phyloP scores from a whole-genome alignment of 2,113 vertebrate species.

The Chinchilla lanigera region DNA sequence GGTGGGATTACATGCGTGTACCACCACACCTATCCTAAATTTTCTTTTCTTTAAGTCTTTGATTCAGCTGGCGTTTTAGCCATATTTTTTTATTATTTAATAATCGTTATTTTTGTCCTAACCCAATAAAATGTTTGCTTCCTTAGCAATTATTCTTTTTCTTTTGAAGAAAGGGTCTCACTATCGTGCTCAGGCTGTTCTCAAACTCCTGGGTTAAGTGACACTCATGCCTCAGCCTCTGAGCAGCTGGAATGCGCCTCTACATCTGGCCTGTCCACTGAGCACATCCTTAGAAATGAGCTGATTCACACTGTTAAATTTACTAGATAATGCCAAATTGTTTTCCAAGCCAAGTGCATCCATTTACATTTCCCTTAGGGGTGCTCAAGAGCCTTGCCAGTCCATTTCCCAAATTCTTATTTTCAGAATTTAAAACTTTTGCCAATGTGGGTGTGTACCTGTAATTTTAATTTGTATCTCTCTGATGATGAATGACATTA shows the following conservation, averaged over 20 bases:
- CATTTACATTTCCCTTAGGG: background rate
- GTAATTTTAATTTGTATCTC: slow-evolving; percentile 12
- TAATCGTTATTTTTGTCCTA: background rate
- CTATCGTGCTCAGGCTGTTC: background rate
- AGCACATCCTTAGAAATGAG: background rate
- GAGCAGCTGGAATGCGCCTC: background rate
- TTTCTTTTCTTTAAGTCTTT: background rate
- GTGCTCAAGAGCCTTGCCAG: background rate
- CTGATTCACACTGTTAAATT: background rate
- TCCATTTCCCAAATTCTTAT: slow-evolving; percentile 7
- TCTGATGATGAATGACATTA: slow-evolving; percentile 55
- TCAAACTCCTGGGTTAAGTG: background rate
- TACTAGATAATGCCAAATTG: slow-evolving; percentile 29
- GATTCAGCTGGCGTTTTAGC: background rate
- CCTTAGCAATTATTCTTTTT: background rate
- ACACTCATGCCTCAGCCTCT: background rate
- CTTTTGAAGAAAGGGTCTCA: background rate
- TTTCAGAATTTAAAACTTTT: slow-evolving; percentile 23
- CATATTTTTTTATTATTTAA: background rate
- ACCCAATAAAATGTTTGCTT: background rate
- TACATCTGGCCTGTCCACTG: background rate
- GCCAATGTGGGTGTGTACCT: background rate
- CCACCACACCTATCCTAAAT: background rate
- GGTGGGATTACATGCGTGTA: no score
- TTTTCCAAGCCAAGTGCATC: background rate